These are phyloP conservation scores for Cryptotis parvus DNA, from an alignment of 2,113 vertebrate species.

Conservation along the genomic window DNA sequence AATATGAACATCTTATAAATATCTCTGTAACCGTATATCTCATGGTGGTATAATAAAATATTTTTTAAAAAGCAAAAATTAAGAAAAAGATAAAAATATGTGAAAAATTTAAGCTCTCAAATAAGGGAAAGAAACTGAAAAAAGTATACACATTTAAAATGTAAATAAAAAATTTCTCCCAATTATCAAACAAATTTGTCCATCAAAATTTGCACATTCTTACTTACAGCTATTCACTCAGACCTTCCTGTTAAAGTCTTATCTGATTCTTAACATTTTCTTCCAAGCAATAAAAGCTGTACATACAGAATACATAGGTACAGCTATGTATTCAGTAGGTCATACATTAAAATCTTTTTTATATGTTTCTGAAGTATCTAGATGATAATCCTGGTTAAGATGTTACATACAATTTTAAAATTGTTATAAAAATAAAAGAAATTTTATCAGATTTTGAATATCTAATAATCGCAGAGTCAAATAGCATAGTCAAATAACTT, in stretches of 20 bases:
- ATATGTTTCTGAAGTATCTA: not conserved
- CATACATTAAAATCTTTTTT: not conserved
- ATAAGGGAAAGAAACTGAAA: too few relatives aligned
- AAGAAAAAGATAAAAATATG: too few relatives aligned
- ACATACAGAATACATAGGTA: not conserved
- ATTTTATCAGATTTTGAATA: slow-evolving; percentile 7
- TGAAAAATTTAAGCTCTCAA: too few relatives aligned
- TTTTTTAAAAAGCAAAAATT: too few relatives aligned
- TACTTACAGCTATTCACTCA: not conserved
- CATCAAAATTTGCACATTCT: not conserved
- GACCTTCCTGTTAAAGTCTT: not conserved
- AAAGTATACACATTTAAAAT: too few relatives aligned
- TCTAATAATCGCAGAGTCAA: not conserved
- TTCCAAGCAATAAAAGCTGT: not conserved
- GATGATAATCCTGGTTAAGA: not conserved
- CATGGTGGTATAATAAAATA: too few relatives aligned
- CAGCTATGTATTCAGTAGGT: too few relatives aligned
- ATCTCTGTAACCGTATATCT: too few relatives aligned
- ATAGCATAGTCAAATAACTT: not conserved
- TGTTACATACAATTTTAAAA: not conserved
- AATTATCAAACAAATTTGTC: not conserved
- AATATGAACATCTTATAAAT: too few relatives aligned
- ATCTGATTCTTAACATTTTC: not conserved
- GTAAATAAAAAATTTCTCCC: not conserved
- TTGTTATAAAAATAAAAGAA: not conserved